These are phyloP conservation scores for Momotus momota DNA, from an alignment of 2,797 vertebrate genomes.

Conservation along the genomic window DNA sequence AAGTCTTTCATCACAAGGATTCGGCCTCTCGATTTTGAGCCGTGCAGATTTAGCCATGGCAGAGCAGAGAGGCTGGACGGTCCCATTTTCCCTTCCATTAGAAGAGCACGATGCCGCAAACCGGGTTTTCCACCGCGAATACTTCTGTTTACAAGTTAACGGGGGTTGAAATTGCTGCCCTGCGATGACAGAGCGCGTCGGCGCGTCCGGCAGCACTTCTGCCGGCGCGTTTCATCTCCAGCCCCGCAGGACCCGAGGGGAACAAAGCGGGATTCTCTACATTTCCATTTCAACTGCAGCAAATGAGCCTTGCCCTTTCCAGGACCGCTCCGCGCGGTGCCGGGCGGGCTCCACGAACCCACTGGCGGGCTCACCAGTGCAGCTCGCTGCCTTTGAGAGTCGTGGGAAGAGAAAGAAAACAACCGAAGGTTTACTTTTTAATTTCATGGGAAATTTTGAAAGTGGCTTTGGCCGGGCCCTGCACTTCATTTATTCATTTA, in stretches of 20 bases:
- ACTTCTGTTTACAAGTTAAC: background rate
- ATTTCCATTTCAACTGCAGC: background rate
- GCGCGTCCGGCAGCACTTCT: background rate
- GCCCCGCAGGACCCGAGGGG: background rate
- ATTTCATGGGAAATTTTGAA: constrained; percentile 54
- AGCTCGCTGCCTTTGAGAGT: background rate
- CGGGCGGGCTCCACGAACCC: background rate
- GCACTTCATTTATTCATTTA: constrained; percentile 31
- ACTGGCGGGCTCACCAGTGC: background rate
- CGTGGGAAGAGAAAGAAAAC: background rate
- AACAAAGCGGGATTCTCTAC: background rate
- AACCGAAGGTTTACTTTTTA: constrained; percentile 20
- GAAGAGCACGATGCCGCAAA: background rate
- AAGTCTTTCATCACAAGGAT: background rate
- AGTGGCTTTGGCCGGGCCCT: background rate
- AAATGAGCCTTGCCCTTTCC: constrained; percentile 22
- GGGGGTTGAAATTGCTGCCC: background rate
- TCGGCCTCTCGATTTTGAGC: background rate
- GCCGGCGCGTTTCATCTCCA: background rate
- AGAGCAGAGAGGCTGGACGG: background rate
- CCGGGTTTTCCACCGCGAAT: background rate
- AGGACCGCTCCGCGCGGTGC: background rate
- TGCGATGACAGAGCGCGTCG: accelerated
- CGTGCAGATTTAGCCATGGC: background rate
- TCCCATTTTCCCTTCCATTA: background rate